Evolutionary conservation across 2,888 invertebrate genomes (phyloP).

Genomic region (Asteroscopus sphinx): DNA sequence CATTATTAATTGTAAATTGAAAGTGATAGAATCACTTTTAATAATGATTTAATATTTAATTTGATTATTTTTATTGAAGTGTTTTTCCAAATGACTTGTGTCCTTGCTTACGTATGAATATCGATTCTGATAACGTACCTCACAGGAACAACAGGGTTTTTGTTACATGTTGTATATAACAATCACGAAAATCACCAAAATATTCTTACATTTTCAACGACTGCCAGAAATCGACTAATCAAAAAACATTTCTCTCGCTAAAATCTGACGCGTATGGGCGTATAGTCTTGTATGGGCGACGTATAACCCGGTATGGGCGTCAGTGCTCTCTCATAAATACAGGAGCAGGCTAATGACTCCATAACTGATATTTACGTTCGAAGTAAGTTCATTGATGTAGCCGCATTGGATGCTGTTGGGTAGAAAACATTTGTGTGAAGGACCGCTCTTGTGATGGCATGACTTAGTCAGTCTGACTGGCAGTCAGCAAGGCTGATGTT

Average conservation of each 20-base stretch:
- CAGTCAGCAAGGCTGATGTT: no score
- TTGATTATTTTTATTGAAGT: no score
- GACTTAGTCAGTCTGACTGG: no score
- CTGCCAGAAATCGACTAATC: conserved; percentile 54
- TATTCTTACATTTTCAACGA: conserved; percentile 9
- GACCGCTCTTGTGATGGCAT: no score
- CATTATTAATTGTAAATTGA: no score
- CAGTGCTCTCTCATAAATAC: conserved; percentile 50
- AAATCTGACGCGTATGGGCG: conserved; percentile 45
- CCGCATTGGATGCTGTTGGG: conserved; percentile 18
- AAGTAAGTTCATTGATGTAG: conserved; percentile 43
- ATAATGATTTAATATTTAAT: no score
- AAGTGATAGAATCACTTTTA: no score
- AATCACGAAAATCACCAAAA: conserved; percentile 16
- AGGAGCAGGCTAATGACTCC: conserved; percentile 55
- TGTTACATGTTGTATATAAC: conserved; percentile 21
- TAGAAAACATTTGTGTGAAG: neutral
- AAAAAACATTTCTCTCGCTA: conserved; percentile 52
- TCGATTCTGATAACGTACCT: no score
- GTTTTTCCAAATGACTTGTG: no score
- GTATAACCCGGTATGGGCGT: conserved; percentile 28
- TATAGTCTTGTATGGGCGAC: no score
- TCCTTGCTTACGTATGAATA: no score
- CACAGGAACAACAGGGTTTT: no score
- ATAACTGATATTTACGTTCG: conserved; percentile 61